A percentile compares a stretch with the other conserved stretches of the same genome.
Conservation (phyloP, 2,797 vertebrate genomes). For the Sebastolobus altivelis region DNA sequence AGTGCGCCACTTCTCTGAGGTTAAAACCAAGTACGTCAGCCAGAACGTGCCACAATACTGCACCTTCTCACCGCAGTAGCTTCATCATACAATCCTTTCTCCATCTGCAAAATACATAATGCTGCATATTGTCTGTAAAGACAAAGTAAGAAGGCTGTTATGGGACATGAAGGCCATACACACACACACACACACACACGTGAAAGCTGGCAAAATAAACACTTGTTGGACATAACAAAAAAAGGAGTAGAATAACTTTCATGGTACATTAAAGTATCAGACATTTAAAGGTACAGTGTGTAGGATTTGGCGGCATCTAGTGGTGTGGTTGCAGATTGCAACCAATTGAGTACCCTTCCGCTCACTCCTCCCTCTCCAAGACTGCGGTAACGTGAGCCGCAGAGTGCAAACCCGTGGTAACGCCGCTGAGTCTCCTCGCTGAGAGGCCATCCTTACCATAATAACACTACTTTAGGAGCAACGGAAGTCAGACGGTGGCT, state of each 20-base stretch:
- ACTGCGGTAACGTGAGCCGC: too few relatives aligned
- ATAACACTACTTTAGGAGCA: too few relatives aligned
- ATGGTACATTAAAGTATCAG: neutral
- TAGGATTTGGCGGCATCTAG: too few relatives aligned
- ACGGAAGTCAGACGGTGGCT: too few relatives aligned
- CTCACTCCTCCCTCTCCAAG: too few relatives aligned
- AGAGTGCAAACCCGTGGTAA: too few relatives aligned
- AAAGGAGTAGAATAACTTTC: neutral
- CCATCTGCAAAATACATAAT: conserved; percentile 17
- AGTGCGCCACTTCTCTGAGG: conserved; percentile 23
- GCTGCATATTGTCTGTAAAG: too few relatives aligned
- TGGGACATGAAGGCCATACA: neutral
- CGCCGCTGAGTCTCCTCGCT: accelerated
- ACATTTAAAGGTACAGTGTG: neutral
- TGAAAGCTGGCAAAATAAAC: neutral
- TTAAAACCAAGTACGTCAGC: conserved; percentile 39
- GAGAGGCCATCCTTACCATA: too few relatives aligned
- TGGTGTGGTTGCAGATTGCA: too few relatives aligned
- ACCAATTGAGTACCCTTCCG: too few relatives aligned
- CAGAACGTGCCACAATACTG: neutral
- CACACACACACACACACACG: too few relatives aligned
- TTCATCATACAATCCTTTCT: neutral
- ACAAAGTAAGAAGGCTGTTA: neutral
- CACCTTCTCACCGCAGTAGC: conserved; percentile 12
- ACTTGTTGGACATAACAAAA: neutral